phyloP scores from a whole-genome alignment of 2,797 vertebrate species.

The Aphelocoma californica region DNA sequence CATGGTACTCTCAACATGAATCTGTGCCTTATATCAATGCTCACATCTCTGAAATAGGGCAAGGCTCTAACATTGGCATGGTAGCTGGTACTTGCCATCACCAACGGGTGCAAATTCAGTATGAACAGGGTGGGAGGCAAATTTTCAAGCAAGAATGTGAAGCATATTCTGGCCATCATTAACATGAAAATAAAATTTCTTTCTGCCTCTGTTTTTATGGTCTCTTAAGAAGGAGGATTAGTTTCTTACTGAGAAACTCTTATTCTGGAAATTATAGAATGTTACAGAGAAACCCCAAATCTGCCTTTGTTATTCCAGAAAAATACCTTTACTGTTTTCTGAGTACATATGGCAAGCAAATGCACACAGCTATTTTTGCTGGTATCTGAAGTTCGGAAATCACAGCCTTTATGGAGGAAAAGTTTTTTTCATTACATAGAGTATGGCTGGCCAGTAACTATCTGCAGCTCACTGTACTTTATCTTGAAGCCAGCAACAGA shows the following conservation, averaged over 20 bases:
- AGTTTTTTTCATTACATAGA: not conserved
- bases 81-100: not conserved
- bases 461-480: not conserved
- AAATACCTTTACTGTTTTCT: not conserved
- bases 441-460: not conserved
- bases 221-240: not conserved
- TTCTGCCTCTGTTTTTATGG: not conserved
- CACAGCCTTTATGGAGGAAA: not conserved
- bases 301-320: not conserved
- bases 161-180: not conserved
- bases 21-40: not conserved
- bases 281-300: not conserved
- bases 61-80: not conserved
- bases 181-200: not conserved
- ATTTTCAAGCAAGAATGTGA: not conserved
- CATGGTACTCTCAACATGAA: not conserved
- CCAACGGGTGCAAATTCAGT: not conserved
- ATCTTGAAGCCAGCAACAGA: conserved; percentile 15
- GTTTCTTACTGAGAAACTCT: not conserved
- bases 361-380: conserved; percentile 24
- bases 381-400: conserved; percentile 31
- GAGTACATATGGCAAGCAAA: conserved; percentile 47
- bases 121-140: not conserved
- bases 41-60: not conserved
- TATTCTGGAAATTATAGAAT: not conserved